These are phyloP conservation scores for Therioaphis trifolii DNA, from an alignment of 2,888 invertebrate species.

Conservation along the genomic window DNA sequence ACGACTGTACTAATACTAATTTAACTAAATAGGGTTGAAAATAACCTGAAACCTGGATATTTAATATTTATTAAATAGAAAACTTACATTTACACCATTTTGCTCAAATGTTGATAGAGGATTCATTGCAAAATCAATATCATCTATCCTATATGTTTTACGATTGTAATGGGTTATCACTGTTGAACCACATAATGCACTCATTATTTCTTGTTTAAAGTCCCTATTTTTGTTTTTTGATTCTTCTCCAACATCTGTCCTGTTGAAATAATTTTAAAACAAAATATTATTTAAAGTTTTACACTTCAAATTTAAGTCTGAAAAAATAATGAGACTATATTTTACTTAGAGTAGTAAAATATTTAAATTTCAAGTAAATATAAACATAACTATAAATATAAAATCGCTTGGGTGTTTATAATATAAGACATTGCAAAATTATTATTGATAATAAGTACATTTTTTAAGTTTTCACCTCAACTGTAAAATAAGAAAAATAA, in stretches of 20 bases:
- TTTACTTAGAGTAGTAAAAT: too few relatives aligned
- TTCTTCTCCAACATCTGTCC: neutral
- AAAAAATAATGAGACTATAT: neutral
- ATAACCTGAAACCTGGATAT: too few relatives aligned
- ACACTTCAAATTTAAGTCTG: neutral
- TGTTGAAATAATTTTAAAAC: neutral
- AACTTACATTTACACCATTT: constrained; percentile 36
- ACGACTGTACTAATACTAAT: too few relatives aligned
- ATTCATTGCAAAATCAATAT: constrained; percentile 80
- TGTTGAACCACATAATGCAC: constrained; percentile 74
- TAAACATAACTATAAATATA: too few relatives aligned
- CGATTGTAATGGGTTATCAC: constrained; percentile 92
- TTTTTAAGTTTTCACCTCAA: too few relatives aligned
- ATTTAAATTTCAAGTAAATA: too few relatives aligned
- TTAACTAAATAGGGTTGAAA: too few relatives aligned
- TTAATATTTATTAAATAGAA: neutral
- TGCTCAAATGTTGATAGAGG: constrained; percentile 79
- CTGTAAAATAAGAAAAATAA: too few relatives aligned
- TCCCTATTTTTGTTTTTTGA: neutral
- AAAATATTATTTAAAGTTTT: neutral
- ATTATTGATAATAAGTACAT: too few relatives aligned
- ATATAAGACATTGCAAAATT: too few relatives aligned
- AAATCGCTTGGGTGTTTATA: too few relatives aligned
- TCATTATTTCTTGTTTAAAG: constrained; percentile 44
- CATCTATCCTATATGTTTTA: constrained; percentile 86